Conservation (phyloP, 2,888 invertebrate species). For the Meliscaeva auricollis region DNA sequence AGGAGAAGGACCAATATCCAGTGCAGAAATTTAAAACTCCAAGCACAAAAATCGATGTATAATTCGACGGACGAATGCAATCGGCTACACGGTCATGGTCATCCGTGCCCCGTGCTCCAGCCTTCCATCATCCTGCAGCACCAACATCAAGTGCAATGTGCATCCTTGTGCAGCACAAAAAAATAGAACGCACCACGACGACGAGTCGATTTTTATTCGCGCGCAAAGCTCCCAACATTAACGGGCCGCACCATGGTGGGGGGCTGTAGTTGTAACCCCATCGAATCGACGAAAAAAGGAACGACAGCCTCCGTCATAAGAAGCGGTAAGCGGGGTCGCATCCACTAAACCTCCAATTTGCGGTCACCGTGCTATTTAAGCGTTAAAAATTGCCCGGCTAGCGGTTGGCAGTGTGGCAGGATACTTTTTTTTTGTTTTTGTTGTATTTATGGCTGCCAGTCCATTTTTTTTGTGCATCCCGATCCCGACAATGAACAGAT, state of each 20-base stretch:
- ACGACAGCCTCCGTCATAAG: conserved; percentile 59
- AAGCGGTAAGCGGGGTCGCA: conserved; percentile 70
- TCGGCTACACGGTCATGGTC: conserved; percentile 76
- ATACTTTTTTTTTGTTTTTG: conserved; percentile 7
- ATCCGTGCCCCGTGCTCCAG: conserved; percentile 41
- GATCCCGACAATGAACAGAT: conserved; percentile 69
- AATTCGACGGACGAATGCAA: conserved; percentile 72
- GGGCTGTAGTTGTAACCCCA: conserved; percentile 45
- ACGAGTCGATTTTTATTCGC: conserved; percentile 67
- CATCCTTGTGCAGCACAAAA: conserved; percentile 55
- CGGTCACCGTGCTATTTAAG: conserved; percentile 76
- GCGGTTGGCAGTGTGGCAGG: conserved; percentile 60
- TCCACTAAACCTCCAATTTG: conserved; percentile 76
- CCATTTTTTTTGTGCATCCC: conserved; percentile 64
- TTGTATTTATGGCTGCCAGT: conserved; percentile 62
- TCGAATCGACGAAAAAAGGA: conserved; percentile 10
- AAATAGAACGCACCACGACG: conserved; percentile 54
- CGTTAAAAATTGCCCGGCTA: conserved; percentile 74
- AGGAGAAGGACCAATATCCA: conserved; percentile 15
- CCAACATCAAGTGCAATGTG: conserved; percentile 62
- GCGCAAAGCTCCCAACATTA: conserved; percentile 63
- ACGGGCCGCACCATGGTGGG: conserved; percentile 42
- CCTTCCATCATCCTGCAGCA: conserved; percentile 39
- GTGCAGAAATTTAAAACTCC: conserved; percentile 68
- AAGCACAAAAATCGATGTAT: conserved; percentile 70